Evolutionary conservation across 2,888 invertebrate genomes (phyloP).

Genomic region (Apotomis betuletana): DNA sequence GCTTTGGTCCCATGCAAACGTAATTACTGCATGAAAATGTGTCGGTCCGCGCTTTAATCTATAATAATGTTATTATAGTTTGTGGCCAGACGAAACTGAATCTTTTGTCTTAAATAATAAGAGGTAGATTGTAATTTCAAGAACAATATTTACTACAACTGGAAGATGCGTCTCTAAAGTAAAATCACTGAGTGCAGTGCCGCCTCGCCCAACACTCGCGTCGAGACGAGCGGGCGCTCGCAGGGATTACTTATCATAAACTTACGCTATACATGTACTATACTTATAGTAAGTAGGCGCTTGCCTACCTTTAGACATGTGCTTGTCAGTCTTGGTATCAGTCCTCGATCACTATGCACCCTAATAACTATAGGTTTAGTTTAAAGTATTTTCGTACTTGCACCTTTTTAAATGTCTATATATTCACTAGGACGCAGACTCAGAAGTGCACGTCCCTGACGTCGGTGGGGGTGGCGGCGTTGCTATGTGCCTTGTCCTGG

Average conservation of each 20-base stretch:
- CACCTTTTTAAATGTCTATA: constrained; percentile 52
- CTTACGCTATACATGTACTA: constrained; percentile 66
- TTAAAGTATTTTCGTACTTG: constrained; percentile 81
- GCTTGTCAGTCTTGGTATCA: constrained; percentile 81
- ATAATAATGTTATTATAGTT: constrained; percentile 51
- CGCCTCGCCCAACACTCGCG: constrained; percentile 62
- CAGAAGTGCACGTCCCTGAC: constrained; percentile 92
- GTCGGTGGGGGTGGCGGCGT: constrained; percentile 93
- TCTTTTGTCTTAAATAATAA: constrained; percentile 70
- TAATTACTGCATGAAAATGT: constrained; percentile 44
- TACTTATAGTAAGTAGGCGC: constrained; percentile 62
- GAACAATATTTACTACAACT: constrained; percentile 69
- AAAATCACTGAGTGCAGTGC: constrained; percentile 60
- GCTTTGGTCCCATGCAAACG: constrained; percentile 68
- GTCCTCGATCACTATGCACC: constrained; percentile 78
- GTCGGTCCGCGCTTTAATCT: constrained; percentile 18
- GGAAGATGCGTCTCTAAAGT: constrained; percentile 59
- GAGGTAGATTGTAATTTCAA: constrained; percentile 83
- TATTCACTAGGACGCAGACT: constrained; percentile 50
- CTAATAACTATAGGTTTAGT: constrained; percentile 65
- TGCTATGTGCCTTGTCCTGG: constrained; percentile 86
- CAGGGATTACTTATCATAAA: constrained; percentile 64
- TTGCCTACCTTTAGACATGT: constrained; percentile 74
- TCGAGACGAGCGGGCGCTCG: constrained; percentile 62
- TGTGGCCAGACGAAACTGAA: constrained; percentile 61